Conservation (phyloP, 2,797 vertebrate species). For the Morus bassanus region DNA sequence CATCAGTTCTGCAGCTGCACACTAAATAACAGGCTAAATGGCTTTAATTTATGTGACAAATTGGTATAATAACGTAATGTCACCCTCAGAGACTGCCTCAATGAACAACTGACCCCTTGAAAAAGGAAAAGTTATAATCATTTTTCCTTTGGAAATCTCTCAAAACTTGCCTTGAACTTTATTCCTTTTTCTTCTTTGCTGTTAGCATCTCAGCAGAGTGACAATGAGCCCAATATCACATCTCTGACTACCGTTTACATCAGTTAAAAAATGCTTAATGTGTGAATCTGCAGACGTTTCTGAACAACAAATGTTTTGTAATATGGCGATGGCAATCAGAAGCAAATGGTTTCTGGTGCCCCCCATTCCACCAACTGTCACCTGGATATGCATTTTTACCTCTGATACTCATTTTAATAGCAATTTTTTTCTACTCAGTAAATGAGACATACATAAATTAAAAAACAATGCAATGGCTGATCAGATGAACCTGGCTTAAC, state of each 20-base stretch:
- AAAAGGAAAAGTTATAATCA: conserved; percentile 38
- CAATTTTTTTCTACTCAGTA: neutral
- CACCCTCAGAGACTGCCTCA: conserved; percentile 49
- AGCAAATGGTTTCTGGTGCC: neutral
- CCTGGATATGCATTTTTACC: neutral
- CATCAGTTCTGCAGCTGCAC: conserved; percentile 51
- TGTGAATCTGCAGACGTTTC: neutral
- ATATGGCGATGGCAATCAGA: neutral
- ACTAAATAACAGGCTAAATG: conserved; percentile 62
- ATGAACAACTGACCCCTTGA: conserved; percentile 37
- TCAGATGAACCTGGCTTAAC: neutral
- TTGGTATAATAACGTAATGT: conserved; percentile 59
- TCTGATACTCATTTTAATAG: neutral
- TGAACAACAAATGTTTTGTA: neutral
- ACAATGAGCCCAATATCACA: neutral
- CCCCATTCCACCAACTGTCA: neutral
- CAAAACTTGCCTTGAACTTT: conserved; percentile 45
- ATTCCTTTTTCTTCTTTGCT: neutral
- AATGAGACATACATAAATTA: neutral
- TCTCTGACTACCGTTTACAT: neutral
- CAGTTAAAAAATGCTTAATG: neutral
- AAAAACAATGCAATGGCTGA: neutral
- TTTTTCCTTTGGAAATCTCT: conserved; percentile 29
- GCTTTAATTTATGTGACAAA: conserved; percentile 65
- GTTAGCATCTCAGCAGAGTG: neutral